Base-by-base conservation (phyloP, 2,113 vertebrate species). In the Etia nguti region DNA sequence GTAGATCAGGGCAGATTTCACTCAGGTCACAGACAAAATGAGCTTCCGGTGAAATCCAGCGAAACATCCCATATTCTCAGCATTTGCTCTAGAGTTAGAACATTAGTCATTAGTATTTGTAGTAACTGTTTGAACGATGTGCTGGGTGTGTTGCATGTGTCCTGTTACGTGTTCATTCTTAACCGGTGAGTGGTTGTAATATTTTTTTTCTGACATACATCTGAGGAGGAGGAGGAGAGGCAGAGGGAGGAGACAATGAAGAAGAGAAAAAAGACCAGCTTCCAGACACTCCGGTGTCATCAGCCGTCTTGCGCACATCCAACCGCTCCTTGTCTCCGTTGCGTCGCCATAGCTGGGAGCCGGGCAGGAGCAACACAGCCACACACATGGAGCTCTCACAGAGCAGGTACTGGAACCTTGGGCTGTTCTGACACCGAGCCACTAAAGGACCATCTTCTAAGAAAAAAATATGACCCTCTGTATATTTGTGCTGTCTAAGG, bases 261-360 rank as follows among this genome's bases (percentile, higher is more conserved):
- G 97, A 97, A 56, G 97, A 98, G 89, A 96, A 96, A 77, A 96
- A 96, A 94, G 98, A 98, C 93, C 96, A 97, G 26, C 96, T 98
- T 91, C 96, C 95, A 0, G 97, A 97, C 6, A 97, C 97, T 60
- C 1, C 95, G 0, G 84, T 92, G 13, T 94, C 89, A 15, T 87
- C 97, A 7, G 92, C 96, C 0, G 86, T 96, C 13, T 81, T 97
- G 20, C 93, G 96, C 18, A 34, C 88, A 57, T 93, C 97, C 54
- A 93, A 96, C 82, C 93, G 96, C 9, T 97, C 98, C 0, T 94
- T 97, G 68, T 99, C 98, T 3, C 98, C 98, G 0, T 97, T 97
- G 87, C 96, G 98, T 1, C 96, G 98, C 16, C 98, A 99, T 92
- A 99, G 98, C 83, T 99, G 98, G 98, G 98, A 97, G 10, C 97